Base-by-base conservation (phyloP, 2,888 invertebrate genomes). In the Drosophila sordidapex region DNA sequence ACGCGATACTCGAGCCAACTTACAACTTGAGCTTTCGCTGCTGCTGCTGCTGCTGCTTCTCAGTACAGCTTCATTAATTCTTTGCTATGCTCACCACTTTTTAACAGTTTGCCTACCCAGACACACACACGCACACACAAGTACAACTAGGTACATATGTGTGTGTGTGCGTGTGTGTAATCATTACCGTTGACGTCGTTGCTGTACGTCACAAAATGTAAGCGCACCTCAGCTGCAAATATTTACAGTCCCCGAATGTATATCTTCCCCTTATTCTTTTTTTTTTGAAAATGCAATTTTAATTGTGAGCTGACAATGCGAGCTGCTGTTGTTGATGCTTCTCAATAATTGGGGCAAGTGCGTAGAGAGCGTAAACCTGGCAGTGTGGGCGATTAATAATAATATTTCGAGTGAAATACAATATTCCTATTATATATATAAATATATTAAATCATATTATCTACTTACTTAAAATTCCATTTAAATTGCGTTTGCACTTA, bases 321-420 rank as follows among this genome's bases (percentile, higher is more conserved):
- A 56, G 61, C 46, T 74, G 38, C 25, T 59, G 43, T 68, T 62
- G 71, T 54, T 61, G 75, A 56, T 79, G 69, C 58, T 64, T 66
- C 69, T 31, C 73, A 78, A 84, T 84, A 82, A 83, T 87, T 83
- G 81, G 83, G 83, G 76, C 82, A 83, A 79, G 56, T 66, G 77
- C 60, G 59, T 56, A 25, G 48, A 29, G 27, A 56, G 51, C 36
- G 43, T 48, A n/a, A 63, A 74, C 69, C 49, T 21, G 57, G 43
- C 58, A 35, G 48, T 43, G 74, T 59, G 48, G 31, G 58, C 15
- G 29, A 43, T 21, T 56, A 29, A 43, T 29, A 35, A 46, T 65
- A 36, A 61, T 35, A 21, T 54, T n/a, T 46, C 13, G 7, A 27
- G 27, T 29, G 10, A 38, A 38, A 27, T n/a, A 8, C 27, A 11